Evolutionary conservation across 2,888 invertebrate species (phyloP).

Genomic region (Gisinianus flammeolus): DNA sequence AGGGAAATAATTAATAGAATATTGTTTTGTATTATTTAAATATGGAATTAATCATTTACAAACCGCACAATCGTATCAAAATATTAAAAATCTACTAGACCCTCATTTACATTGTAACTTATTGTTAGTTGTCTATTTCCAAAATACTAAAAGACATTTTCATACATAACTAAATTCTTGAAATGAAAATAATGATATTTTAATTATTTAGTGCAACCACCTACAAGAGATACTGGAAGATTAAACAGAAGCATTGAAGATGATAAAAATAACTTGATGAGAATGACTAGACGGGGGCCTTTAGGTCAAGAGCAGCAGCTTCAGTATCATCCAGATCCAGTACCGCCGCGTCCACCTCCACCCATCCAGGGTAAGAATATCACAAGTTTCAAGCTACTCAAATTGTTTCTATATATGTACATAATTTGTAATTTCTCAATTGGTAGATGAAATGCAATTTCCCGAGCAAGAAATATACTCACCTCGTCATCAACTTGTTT

Average conservation of each 20-base stretch:
- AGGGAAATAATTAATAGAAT: no score
- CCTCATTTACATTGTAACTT: no score
- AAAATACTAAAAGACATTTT: no score
- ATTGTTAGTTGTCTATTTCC: no score
- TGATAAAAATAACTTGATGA: slow-evolving; percentile 43
- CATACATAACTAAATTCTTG: no score
- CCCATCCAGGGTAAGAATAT: slow-evolving; percentile 70
- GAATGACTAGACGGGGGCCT: slow-evolving; percentile 32
- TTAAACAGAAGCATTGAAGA: slow-evolving; percentile 60
- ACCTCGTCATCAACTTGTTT: slow-evolving; percentile 39
- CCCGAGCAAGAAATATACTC: slow-evolving; percentile 30
- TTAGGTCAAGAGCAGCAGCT: slow-evolving; percentile 27
- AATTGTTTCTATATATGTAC: slow-evolving; percentile 13
- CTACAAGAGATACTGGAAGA: slow-evolving; percentile 64
- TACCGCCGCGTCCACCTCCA: slow-evolving; percentile 63
- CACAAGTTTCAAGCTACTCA: background rate
- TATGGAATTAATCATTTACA: no score
- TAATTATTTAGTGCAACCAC: no score
- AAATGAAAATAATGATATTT: no score
- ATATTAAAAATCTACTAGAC: no score
- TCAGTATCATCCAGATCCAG: slow-evolving; percentile 40
- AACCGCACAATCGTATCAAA: no score
- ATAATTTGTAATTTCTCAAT: no score
- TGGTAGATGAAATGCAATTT: slow-evolving; percentile 30
- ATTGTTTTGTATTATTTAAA: no score